A percentile compares a stretch with the other conserved stretches of the same genome.
phyloP scores from a whole-genome alignment of 1,140 invertebrate genomes.

The Scaptomyza hsui region DNA sequence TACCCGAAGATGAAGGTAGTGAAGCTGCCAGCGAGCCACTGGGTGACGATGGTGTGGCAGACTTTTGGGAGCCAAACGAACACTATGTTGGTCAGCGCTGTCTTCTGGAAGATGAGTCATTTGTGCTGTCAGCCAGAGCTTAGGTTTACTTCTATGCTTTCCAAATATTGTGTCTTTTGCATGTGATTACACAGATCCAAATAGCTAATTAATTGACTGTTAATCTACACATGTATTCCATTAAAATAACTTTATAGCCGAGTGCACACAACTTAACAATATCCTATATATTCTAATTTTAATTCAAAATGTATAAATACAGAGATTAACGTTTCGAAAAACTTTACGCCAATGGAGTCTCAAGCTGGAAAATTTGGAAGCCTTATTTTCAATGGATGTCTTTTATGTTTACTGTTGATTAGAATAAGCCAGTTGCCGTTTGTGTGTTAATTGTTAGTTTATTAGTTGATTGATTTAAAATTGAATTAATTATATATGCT shows the following conservation, averaged over 20 bases:
- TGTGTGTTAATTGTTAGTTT: constrained; percentile 63
- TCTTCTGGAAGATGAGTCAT: constrained; percentile 74
- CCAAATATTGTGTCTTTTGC: constrained; percentile 46
- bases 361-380: neutral
- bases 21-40: constrained; percentile 48
- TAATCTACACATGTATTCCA: constrained; percentile 27
- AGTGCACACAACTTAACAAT: too few relatives aligned
- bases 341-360: neutral
- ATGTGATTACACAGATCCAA: constrained; percentile 43
- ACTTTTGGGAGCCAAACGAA: constrained; percentile 80
- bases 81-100: constrained; percentile 73
- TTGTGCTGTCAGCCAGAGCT: constrained; percentile 67
- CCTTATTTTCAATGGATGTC: constrained; percentile 2
- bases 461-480: constrained; percentile 73
- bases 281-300: neutral
- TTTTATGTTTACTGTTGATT: neutral
- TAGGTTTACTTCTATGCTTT: constrained; percentile 43
- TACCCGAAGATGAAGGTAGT: constrained; percentile 48
- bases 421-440: neutral
- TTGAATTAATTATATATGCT: constrained; percentile 63
- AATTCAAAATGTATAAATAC: neutral
- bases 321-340: neutral
- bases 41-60: constrained; percentile 65
- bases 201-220: constrained; percentile 42
- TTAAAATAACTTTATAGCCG: neutral